Evolutionary conservation across 2,113 vertebrate species (phyloP), one percentile per base, ranked within the genome.

Genomic region (Terrapene triunguis): DNA sequence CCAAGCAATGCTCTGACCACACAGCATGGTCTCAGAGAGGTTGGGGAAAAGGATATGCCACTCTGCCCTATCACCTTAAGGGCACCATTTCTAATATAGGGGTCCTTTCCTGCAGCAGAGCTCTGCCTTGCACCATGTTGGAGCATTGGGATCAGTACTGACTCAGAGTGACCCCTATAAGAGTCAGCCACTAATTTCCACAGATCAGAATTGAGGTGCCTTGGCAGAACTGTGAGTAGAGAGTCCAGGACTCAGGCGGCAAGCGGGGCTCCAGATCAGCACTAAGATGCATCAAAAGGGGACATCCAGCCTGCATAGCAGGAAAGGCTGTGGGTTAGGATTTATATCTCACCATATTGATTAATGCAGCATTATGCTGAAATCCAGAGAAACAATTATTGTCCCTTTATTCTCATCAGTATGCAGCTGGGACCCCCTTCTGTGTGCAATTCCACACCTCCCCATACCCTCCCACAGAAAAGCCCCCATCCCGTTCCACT

Each of bases 391-490:
- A 93, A 57, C 50, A 89, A 74, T 87, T 84, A 80, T 10, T 53
- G 2, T 53, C 13, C 27, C 47, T 59, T 35, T 25, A 51, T 79
- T 62, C 93, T 93, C 84, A 76, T 92, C 91, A 79, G 94, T 74
- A 95, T 83, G 94, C 95, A 85, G 91, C 85, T 85, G 74, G 94
- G 84, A 90, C 82, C 84, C 27, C 81, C 94, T 84, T 78, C 89
- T 42, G 84, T 57, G 69, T 82, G 92, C 48, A 3, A 93, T 47
- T 27, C 84, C 69, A 79, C 47, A 6, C 3, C 51, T 81, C 82
- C 42, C 24, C 82, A 72, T 32, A 59, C 80, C 57, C 62, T 86
- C 42, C 17, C 32, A 42, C 32, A 24, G 50, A 22, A 2, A 27
- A 88, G 78, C 89, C 89, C 89, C 83, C 82, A 8, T 65, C 11